Evolutionary conservation across 2,113 vertebrate species (phyloP).

Genomic region (Strix aluco): DNA sequence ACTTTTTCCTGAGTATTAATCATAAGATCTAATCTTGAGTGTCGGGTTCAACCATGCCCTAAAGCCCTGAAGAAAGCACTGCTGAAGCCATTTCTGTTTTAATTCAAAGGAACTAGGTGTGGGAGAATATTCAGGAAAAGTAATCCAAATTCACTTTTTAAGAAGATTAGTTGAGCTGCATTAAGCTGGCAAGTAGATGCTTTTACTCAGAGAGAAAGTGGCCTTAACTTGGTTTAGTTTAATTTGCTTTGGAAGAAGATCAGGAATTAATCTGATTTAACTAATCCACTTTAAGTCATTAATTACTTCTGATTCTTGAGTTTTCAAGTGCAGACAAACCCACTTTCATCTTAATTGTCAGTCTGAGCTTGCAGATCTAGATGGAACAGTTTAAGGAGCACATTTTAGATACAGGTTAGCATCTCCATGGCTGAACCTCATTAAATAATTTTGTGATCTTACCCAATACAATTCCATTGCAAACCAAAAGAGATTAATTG

Average conservation of each 20-base stretch:
- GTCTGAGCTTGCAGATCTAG: not conserved
- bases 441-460: not conserved
- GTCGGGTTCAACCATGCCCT: not conserved
- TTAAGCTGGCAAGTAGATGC: slow-evolving; percentile 10
- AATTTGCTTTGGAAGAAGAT: slow-evolving; percentile 50
- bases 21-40: not conserved
- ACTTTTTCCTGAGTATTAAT: not conserved
- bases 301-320: slow-evolving; percentile 28
- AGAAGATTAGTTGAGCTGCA: slow-evolving; percentile 49
- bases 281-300: slow-evolving; percentile 30
- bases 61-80: not conserved
- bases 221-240: slow-evolving; percentile 41
- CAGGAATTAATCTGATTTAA: slow-evolving; percentile 56
- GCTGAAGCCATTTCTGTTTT: not conserved
- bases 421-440: not conserved
- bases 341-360: not conserved
- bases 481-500: not conserved
- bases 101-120: not conserved
- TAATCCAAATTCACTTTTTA: slow-evolving; percentile 25
- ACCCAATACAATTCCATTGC: not conserved
- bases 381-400: not conserved
- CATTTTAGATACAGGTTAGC: not conserved
- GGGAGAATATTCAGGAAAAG: not conserved
- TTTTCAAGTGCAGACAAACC: not conserved
- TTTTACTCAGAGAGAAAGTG: slow-evolving; percentile 29